Evolutionary conservation across 2,113 vertebrate genomes (phyloP).

Genomic region (Pterocles burchelli): DNA sequence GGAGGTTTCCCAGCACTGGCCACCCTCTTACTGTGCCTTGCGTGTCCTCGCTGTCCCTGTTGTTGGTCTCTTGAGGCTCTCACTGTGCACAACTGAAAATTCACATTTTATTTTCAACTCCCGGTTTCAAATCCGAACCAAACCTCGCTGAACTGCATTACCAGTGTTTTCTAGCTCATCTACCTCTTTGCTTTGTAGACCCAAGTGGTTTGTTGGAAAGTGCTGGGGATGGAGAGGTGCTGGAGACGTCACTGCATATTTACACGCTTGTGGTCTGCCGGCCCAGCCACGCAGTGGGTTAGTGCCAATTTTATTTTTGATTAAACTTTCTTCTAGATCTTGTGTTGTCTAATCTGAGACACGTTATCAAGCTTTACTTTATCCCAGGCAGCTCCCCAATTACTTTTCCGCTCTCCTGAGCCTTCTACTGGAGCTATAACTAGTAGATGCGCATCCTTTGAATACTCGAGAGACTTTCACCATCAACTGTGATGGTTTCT

Average conservation of each 20-base stretch:
- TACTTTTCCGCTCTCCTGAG: not conserved
- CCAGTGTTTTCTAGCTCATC: not conserved
- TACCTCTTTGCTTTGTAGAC: not conserved
- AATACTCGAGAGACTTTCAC: not conserved
- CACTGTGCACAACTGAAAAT: not conserved
- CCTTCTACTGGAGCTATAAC: not conserved
- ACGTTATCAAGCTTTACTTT: not conserved
- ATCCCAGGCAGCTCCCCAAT: not conserved
- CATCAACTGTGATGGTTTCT: not conserved
- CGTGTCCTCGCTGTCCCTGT: accelerated
- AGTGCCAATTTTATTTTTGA: not conserved
- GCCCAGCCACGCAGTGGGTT: accelerated
- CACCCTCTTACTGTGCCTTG: not conserved
- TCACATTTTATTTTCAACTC: not conserved
- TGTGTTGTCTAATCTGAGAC: not conserved
- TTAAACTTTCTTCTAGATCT: not conserved
- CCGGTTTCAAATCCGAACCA: not conserved
- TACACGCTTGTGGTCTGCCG: accelerated
- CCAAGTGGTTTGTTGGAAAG: accelerated
- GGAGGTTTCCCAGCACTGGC: not conserved
- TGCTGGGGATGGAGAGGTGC: not conserved
- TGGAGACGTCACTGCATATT: not conserved
- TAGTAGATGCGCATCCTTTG: not conserved
- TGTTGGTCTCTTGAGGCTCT: not conserved
- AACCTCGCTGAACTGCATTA: accelerated